Evolutionary conservation across 2,797 vertebrate species (phyloP), one percentile per base, ranked within the genome.

Genomic region (Muscicapa comitata): DNA sequence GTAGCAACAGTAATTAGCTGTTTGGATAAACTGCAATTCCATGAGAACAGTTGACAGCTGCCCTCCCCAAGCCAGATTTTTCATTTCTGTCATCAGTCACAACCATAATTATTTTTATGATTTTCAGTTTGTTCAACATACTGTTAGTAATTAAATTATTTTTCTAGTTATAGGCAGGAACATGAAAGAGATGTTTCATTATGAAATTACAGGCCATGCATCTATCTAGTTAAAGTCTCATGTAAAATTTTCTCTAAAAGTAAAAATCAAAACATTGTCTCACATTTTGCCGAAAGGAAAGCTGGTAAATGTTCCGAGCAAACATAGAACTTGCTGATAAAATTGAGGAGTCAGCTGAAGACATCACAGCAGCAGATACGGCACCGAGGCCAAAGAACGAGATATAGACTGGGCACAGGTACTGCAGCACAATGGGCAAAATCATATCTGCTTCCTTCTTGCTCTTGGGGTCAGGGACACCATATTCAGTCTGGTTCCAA

Each of bases 251-350:
- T 48, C 26, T 82, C 51, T 58, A 51, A 54, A 77, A 76, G 25
- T 59, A 37, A 66, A 43, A 93, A 10, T 1, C 3, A 37, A 84
- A 83, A 76, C 55, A 31, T 59, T 25, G 51, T 90, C 99, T 99
- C 96, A 99, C 99, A 68, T 99, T 98, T 98, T 99, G 99, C 72
- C 99, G 98, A 89, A 99, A 99, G 77, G 99, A 98, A 45, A 99
- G 98, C 93, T 99, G 98, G 94, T 99, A 99, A 97, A 99, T 99
- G 93, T 99, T 99, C 87, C 99, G 98, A 11, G 99, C 99, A 96
- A 99, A 99, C 99, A 99, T 99, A 51, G 99, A 99, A 97, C 99
- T 99, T 37, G 99, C 99, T 51, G 99, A 99, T 80, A 99, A 98
- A 95, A 99, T 99, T 66, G 99, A 99, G 42, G 99, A 99, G 96